phyloP scores from a whole-genome alignment of 2,888 invertebrate species.

The Lasioglossum marginatum region DNA sequence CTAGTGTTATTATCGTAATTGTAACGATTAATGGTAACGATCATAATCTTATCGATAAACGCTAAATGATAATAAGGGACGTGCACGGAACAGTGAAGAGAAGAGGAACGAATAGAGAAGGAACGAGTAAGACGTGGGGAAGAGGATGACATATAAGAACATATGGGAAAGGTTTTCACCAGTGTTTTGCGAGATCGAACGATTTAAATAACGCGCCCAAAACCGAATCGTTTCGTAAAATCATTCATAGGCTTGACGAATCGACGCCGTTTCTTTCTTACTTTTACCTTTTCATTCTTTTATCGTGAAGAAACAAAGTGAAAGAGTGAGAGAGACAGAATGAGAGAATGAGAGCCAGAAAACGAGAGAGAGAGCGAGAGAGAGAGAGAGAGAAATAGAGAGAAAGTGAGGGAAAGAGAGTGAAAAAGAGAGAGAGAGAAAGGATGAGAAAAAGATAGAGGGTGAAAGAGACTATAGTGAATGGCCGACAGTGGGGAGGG shows the following conservation, averaged over 20 bases:
- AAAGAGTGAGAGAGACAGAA: conserved; percentile 35
- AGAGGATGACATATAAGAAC: conserved; percentile 67
- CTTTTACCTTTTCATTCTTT: conserved; percentile 60
- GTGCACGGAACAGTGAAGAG: conserved; percentile 68
- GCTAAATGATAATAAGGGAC: conserved; percentile 56
- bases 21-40: conserved; percentile 82
- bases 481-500: conserved; percentile 34
- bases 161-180: neutral
- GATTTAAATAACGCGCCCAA: conserved; percentile 28
- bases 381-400: neutral
- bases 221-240: conserved; percentile 60
- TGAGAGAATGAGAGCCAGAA: conserved; percentile 45
- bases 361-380: neutral
- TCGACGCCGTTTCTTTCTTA: conserved; percentile 57
- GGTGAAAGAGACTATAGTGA: conserved; percentile 38
- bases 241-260: conserved; percentile 58
- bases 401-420: conserved; percentile 53
- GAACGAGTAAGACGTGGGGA: no score
- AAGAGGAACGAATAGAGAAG: conserved; percentile 46
- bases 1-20: conserved; percentile 83
- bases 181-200: conserved; percentile 26
- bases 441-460: conserved; percentile 51
- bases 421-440: conserved; percentile 30
- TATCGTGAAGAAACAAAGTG: conserved; percentile 38
- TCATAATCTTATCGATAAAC: conserved; percentile 79